Evolutionary conservation across 2,113 vertebrate species (phyloP), one percentile per base, ranked within the genome.

Genomic region (Marcusenius ussheri): DNA sequence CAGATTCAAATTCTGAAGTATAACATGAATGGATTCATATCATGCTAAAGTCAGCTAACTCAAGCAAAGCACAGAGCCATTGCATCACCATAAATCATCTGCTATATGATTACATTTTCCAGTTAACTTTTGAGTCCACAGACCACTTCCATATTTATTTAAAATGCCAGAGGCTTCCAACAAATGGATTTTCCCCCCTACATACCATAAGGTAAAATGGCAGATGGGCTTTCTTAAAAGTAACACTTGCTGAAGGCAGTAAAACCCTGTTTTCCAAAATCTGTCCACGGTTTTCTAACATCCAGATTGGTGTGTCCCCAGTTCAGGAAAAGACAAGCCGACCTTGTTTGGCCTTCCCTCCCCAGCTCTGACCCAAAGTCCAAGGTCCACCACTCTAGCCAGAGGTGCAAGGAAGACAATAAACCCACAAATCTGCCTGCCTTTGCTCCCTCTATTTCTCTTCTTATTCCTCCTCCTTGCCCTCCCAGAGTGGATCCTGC

Each of bases 361-460:
- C n/a, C 50, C n/a, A 56, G 27, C 47, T 53, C n/a, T 56, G 50
- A 35, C 31, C 50, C 74, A 80, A 15, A 80, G 35, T 80, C 35
- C 35, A 80, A 39, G 35, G 31, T 80, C n/a, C 35, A 80, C 13
- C 7, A 13, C 46, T 24, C 83, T 66, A 92, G 91, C 92, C 93
- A 95, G 83, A 49, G 94, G 95, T 95, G 93, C 93, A 95, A 94
- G 95, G 95, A 97, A 96, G 97, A 95, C 96, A 96, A 97, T 96
- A 95, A 95, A 93, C 96, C 96, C 94, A 53, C 27, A 35, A 53
- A 51, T 35, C n/a, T 87, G 8, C 27, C 50, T 50, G 0, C 13
- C 31, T 9, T 87, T 56, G 1, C n/a, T 53, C 47, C 27, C 9
- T n/a, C 3, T 9, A 3, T 35, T 56, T 87, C 27, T 56, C 85